Evolutionary conservation across 2,797 vertebrate genomes (phyloP).

Genomic region (Schizopygopsis malacanthus): DNA sequence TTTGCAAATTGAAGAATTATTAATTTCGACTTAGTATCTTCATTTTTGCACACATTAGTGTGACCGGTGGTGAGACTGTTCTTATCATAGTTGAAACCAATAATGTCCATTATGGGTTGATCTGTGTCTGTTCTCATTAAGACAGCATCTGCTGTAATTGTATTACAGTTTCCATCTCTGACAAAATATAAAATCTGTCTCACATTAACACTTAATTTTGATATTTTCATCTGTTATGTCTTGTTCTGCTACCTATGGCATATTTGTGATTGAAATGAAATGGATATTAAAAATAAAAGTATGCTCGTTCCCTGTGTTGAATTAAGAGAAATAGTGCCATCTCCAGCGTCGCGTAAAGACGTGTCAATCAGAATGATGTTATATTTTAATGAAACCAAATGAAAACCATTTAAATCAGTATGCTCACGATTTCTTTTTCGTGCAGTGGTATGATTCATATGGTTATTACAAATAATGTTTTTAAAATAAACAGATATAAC

Average conservation of each 20-base stretch:
- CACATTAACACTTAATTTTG: conserved; percentile 45
- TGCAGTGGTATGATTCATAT: background rate
- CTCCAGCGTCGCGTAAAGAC: background rate
- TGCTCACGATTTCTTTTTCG: background rate
- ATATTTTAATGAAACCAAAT: background rate
- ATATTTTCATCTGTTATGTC: conserved; percentile 50
- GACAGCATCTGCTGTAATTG: conserved; percentile 26
- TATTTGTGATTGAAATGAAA: conserved; percentile 61
- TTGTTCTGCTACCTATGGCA: conserved; percentile 36
- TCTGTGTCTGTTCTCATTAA: conserved; percentile 27
- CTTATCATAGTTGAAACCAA: background rate
- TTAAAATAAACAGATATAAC: background rate
- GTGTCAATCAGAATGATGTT: background rate
- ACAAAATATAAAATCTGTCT: conserved; percentile 7
- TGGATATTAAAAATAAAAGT: conserved; percentile 36
- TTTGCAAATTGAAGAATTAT: conserved; percentile 59
- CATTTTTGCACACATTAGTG: conserved; percentile 54
- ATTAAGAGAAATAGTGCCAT: background rate
- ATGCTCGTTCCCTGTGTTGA: background rate
- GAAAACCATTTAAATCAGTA: background rate
- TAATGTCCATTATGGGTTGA: conserved; percentile 21
- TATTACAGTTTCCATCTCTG: conserved; percentile 6
- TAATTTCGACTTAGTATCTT: conserved; percentile 38
- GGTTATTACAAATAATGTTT: background rate
- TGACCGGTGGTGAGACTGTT: conserved; percentile 43